Evolutionary conservation across 2,113 vertebrate species (phyloP).

Genomic region (Gymnocephalus cernua): DNA sequence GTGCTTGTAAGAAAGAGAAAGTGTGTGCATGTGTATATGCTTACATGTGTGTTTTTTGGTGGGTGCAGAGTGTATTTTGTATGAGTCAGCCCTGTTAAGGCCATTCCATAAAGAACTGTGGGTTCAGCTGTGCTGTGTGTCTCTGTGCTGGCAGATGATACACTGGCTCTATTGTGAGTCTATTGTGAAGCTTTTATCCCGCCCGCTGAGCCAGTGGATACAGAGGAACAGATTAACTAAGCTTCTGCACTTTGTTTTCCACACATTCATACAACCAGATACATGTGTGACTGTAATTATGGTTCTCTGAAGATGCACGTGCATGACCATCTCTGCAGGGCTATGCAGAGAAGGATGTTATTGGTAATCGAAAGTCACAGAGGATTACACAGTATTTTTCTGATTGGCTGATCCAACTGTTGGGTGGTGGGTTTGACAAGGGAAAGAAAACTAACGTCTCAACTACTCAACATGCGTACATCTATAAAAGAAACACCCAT

Average conservation of each 20-base stretch:
- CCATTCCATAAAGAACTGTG: constrained; percentile 9
- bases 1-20: not conserved
- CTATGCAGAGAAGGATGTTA: too few species aligned
- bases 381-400: too few species aligned
- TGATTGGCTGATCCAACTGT: too few species aligned
- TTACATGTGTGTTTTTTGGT: constrained; percentile 2
- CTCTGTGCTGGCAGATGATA: constrained; percentile 54
- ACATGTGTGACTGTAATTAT: not conserved
- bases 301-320: not conserved
- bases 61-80: constrained; percentile 16
- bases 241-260: constrained; percentile 59
- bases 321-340: not conserved
- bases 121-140: constrained; percentile 64
- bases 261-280: constrained; percentile 42
- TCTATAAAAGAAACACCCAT: too few species aligned
- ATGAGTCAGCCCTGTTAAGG: constrained; percentile 29
- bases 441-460: too few species aligned
- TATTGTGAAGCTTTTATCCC: constrained; percentile 47
- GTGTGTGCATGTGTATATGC: constrained; percentile 5
- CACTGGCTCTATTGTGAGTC: constrained; percentile 72
- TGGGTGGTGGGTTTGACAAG: too few species aligned
- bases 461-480: not conserved
- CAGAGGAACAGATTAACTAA: constrained; percentile 57
- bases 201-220: constrained; percentile 55
- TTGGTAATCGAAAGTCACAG: too few species aligned